A percentile compares a stretch with the other conserved stretches of the same genome.
phyloP scores from a whole-genome alignment of 2,797 vertebrate genomes.

The Gouania willdenowi region DNA sequence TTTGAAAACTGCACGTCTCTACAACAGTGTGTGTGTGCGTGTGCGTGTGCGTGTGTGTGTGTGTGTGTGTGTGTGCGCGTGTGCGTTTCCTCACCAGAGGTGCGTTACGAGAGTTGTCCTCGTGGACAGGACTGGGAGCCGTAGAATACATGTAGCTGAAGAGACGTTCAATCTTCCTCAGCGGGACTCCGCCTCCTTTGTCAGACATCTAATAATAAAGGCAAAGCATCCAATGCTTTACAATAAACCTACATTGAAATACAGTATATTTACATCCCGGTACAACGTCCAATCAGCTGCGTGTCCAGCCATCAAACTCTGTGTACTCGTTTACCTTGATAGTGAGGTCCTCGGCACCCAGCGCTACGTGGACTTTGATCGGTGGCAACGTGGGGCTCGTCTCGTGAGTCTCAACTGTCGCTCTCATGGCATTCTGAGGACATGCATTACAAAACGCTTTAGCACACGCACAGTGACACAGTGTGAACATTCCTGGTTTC shows the following conservation, averaged over 20 bases:
- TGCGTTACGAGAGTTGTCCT: slow-evolving; percentile 83
- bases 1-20: too few relatives aligned
- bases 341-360: slow-evolving; percentile 91
- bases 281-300: too few relatives aligned
- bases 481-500: too few relatives aligned
- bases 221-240: neutral
- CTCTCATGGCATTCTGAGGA: slow-evolving; percentile 94
- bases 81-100: slow-evolving; percentile 87
- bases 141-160: slow-evolving; percentile 98
- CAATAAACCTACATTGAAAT: too few relatives aligned
- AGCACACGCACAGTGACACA: neutral
- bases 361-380: slow-evolving; percentile 88
- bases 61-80: too few relatives aligned
- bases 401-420: slow-evolving; percentile 93
- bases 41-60: too few relatives aligned
- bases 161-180: slow-evolving; percentile 89
- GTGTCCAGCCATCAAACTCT: too few relatives aligned
- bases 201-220: slow-evolving; percentile 85
- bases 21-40: too few relatives aligned
- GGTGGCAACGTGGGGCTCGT: slow-evolving; percentile 77
- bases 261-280: too few relatives aligned
- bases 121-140: slow-evolving; percentile 83
- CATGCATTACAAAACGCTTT: neutral
- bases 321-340: slow-evolving; percentile 84
- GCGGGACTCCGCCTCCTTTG: slow-evolving; percentile 90